Conservation (phyloP, 2,113 vertebrate species). For the Rhea pennata region DNA sequence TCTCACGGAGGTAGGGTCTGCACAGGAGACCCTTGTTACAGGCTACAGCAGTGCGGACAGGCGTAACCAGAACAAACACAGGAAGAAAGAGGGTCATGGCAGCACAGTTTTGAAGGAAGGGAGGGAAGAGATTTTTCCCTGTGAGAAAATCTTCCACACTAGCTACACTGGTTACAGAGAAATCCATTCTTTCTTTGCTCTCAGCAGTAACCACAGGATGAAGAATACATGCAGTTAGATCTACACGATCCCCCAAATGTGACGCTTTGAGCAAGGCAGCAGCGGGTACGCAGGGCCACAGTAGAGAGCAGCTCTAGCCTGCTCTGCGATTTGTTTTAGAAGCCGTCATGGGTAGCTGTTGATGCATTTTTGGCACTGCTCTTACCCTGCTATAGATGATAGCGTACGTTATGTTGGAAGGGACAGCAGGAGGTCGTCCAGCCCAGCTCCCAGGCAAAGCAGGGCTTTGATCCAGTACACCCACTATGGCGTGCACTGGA, state of each 20-base stretch:
- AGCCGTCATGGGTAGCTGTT: not conserved
- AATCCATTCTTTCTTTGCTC: not conserved
- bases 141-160: not conserved
- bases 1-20: not conserved
- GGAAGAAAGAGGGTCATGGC: not conserved
- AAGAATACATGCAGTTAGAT: rapidly evolving
- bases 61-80: not conserved
- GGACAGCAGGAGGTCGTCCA: not conserved
- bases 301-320: not conserved
- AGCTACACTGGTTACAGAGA: not conserved
- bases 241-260: not conserved
- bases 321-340: not conserved
- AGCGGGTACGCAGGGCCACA: not conserved
- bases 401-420: not conserved
- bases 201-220: not conserved
- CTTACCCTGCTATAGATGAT: not conserved
- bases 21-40: not conserved
- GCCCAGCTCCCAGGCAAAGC: rapidly evolving
- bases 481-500: rapidly evolving
- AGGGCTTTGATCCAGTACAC: not conserved
- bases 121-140: not conserved
- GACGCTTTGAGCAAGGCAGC: not conserved
- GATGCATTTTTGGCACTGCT: not conserved
- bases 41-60: not conserved
- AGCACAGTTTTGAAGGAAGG: not conserved